Evolutionary conservation across 2,888 invertebrate species (phyloP), one percentile per base, ranked within the genome.

Genomic region (Rhagium mordax): DNA sequence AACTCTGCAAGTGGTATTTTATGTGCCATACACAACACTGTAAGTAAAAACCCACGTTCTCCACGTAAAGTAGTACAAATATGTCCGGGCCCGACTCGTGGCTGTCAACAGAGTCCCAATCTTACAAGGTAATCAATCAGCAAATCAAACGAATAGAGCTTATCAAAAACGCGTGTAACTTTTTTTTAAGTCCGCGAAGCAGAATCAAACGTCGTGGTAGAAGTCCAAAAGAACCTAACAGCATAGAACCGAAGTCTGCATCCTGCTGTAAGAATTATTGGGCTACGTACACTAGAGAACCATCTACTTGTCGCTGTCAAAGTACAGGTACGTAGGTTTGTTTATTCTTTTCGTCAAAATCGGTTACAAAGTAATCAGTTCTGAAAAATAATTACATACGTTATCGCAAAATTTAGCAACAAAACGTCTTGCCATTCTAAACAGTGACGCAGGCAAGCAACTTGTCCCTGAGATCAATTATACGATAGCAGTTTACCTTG

Each of bases 21-120:
- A 8, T 75, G 78, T 60, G 71, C 79, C 3, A 75, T 76, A 18
- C 75, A 76, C 47, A 70, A 77, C 41, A 70, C 77, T n/a, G 48
- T 24, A 3, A 72, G 65, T 21, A 71, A 73, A 27, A 73, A 76
- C 62, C 77, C 75, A 21, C 47, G 66, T 24, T 66, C 67, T 29
- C 72, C 74, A 24, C 75, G 76, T 68, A 75, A 76, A 68, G 74
- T 74, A 69, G 57, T 79, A 27, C 69, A 64, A 51, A 21, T 77
- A 10, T 77, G 78, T 65, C 71, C 78, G 4, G 27, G 51, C 16
- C 57, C 71, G 10, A 69, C 66, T 24, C 29, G 49, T n/a, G 53
- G 41, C 20, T 67, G 72, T 57, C 24, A 29, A 27, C 62, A 20
- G 24, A 18, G n/a, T 24, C n/a, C 8, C n/a, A 55, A 48, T 57